Conservation (phyloP, 2,888 invertebrate species). For the Dicycla oo region DNA sequence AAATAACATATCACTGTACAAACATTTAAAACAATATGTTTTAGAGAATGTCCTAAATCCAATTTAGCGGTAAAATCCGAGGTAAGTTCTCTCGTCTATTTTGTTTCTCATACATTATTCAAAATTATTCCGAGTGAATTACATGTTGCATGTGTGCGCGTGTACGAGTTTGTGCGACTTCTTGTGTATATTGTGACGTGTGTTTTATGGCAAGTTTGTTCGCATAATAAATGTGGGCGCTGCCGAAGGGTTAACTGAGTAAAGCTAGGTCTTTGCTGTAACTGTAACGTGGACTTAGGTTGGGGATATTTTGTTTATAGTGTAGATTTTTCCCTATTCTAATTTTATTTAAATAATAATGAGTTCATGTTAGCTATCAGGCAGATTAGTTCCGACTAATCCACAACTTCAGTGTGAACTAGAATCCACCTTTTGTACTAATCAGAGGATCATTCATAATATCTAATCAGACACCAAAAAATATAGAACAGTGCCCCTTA, state of each 20-base stretch:
- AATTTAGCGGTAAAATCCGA: slow-evolving; percentile 76
- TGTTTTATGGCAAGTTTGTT: slow-evolving; percentile 63
- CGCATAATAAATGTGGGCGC: slow-evolving; percentile 52
- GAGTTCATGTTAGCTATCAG: background rate
- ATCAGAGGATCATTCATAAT: background rate
- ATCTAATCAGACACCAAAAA: background rate
- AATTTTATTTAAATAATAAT: background rate
- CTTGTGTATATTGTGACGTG: slow-evolving; percentile 56
- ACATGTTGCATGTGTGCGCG: slow-evolving; percentile 70
- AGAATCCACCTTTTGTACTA: background rate
- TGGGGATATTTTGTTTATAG: slow-evolving; percentile 3
- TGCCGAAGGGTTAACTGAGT: slow-evolving; percentile 50
- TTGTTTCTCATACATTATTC: slow-evolving; percentile 82
- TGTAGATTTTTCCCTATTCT: background rate
- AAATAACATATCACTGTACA: slow-evolving; percentile 61
- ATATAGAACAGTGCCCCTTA: background rate
- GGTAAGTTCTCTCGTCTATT: slow-evolving; percentile 67
- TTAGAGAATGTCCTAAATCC: slow-evolving; percentile 72
- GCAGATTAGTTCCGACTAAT: background rate
- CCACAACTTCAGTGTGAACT: background rate
- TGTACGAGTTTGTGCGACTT: slow-evolving; percentile 61
- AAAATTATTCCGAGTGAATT: slow-evolving; percentile 76
- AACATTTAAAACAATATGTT: slow-evolving; percentile 67
- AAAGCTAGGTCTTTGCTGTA: slow-evolving; percentile 40
- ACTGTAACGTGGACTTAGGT: slow-evolving; percentile 21